Base-by-base conservation (phyloP, 2,888 invertebrate genomes). In the Blastobasis adustella region DNA sequence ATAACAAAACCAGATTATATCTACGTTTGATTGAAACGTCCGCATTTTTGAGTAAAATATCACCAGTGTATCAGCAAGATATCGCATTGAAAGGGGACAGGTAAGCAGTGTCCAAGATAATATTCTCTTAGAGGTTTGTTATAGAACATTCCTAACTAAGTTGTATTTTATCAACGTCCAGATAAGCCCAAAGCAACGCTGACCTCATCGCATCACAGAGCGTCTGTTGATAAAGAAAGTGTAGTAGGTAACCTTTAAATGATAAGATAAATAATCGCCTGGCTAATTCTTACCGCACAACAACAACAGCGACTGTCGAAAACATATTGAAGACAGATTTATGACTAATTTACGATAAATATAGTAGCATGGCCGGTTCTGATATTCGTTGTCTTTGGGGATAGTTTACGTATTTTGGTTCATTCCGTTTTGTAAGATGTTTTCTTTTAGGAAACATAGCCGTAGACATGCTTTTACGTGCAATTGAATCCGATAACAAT, bases 171-270 rank as follows among this genome's bases (percentile, higher is more conserved):
- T 84, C 82, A 71, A 69, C 63, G 63, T 66, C 66, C 63, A 82
- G 87, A 88, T 87, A 87, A 86, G 60, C 69, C 79, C 73, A 69
- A 79, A 82, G 74, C 59, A 74, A 68, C 62, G 76, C 69, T 87
- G 88, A 86, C 86, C 83, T 88, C 88, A 87, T 67, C 76, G 61
- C 69, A 58, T 63, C 69, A 71, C 73, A 79, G 72, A 69, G 76
- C 67, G 65, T 62, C 67, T 63, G 67, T 72, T 72, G 83, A 85
- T 84, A 82, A 85, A 81, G 84, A 82, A 82, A 82, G 73, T 77
- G 73, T 68, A 77, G 74, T 80, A 69, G 77, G 75, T 76, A 79
- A 79, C 76, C 78, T 79, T 75, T 74, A 67, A 62, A 61, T 63
- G 78, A 80, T 79, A 80, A 79, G 76, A 78, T 74, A 72, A 66